A percentile compares a stretch with the other conserved stretches of the same genome.
Evolutionary conservation across 1,140 invertebrate species (phyloP).

Genomic region (Brevipalpus yothersi): DNA sequence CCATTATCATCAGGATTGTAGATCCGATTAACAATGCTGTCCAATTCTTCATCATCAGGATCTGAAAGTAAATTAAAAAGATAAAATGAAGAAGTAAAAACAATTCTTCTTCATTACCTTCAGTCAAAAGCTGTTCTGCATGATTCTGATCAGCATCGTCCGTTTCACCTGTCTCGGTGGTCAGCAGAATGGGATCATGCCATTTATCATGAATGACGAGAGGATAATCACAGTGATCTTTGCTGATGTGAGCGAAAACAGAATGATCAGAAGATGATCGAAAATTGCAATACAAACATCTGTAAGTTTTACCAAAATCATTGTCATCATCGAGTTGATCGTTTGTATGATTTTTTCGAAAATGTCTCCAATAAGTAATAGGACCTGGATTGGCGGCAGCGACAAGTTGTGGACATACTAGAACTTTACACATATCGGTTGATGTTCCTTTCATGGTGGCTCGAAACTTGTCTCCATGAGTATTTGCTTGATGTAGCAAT

Average conservation of each 20-base stretch:
- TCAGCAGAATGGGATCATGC: background rate
- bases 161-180: background rate
- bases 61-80: background rate
- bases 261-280: background rate
- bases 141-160: background rate
- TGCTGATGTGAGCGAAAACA: background rate
- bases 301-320: background rate
- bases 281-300: background rate
- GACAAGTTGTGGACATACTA: background rate
- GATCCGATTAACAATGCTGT: background rate
- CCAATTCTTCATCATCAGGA: background rate
- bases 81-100: background rate
- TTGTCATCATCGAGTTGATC: background rate
- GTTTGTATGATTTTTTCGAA: background rate
- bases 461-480: background rate
- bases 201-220: background rate
- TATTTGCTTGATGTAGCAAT: background rate
- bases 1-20: background rate
- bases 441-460: background rate
- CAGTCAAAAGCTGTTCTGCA: background rate
- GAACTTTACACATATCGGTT: background rate
- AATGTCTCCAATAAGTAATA: background rate
- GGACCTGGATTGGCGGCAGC: background rate
- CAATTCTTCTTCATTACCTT: background rate
- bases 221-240: background rate